Percentiles rank a stretch among this genome's conserved stretches.
These are phyloP conservation scores for Panurus biarmicus DNA, from an alignment of 2,113 vertebrate genomes.

Conservation along the genomic window DNA sequence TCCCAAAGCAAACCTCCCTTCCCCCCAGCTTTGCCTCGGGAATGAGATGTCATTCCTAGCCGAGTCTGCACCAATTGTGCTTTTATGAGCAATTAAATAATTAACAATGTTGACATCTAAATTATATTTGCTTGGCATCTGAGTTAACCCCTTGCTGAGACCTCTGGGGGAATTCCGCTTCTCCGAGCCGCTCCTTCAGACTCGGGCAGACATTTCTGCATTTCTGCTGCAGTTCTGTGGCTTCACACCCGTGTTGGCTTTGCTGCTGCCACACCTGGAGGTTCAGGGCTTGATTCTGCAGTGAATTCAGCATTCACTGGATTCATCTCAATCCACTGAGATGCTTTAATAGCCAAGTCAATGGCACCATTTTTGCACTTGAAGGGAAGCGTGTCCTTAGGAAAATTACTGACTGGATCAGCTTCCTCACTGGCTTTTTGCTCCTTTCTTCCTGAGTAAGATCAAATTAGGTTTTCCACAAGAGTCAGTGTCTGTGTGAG, in stretches of 20 bases:
- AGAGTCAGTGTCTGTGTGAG: neutral
- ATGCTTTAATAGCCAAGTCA: neutral
- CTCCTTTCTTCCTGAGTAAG: neutral
- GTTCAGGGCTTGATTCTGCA: neutral
- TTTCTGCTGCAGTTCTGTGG: neutral
- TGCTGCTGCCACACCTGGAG: neutral
- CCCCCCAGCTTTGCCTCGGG: neutral
- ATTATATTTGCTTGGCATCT: slow-evolving; percentile 31
- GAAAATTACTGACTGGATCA: neutral
- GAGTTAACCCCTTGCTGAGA: slow-evolving; percentile 25
- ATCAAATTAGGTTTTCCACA: neutral
- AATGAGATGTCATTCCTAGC: neutral
- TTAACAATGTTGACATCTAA: slow-evolving; percentile 52
- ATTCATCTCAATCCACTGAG: neutral
- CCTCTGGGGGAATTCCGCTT: neutral
- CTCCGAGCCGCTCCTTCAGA: rapidly evolving
- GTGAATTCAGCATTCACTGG: neutral
- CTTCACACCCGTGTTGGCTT: neutral
- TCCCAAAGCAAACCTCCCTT: neutral
- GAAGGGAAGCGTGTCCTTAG: neutral
- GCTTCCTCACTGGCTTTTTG: neutral
- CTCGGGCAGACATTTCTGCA: neutral
- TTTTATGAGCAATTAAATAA: slow-evolving; percentile 55
- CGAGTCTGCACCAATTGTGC: neutral
- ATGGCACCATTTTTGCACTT: neutral